Conservation (phyloP, 2,888 invertebrate species). For the Orthosia cruda region DNA sequence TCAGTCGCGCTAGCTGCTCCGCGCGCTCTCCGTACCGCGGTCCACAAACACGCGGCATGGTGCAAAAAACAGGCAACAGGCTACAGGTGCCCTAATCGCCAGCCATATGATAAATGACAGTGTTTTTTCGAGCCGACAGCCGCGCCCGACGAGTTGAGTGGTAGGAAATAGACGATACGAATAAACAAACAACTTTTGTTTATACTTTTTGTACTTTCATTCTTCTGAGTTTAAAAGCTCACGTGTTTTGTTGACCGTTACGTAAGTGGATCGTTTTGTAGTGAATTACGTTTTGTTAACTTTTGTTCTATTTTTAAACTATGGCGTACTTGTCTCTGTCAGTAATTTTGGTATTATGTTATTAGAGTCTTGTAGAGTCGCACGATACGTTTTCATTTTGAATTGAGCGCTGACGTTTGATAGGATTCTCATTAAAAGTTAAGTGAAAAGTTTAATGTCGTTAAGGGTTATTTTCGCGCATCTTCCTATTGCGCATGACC, state of each 20-base stretch:
- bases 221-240: constrained; percentile 30
- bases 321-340: constrained; percentile 3
- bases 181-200: constrained; percentile 76
- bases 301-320: constrained; percentile 27
- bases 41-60: constrained; percentile 75
- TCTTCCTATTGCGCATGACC: constrained; percentile 83
- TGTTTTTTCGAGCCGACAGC: constrained; percentile 77
- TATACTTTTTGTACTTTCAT: constrained; percentile 52
- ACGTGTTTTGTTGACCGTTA: constrained; percentile 59
- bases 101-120: constrained; percentile 82
- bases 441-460: constrained; percentile 73
- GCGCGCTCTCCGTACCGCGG: constrained; percentile 72
- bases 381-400: constrained; percentile 38
- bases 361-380: constrained; percentile 11
- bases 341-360: constrained; percentile 23
- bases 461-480: constrained; percentile 75
- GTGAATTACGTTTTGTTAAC: constrained; percentile 35
- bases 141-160: constrained; percentile 77
- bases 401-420: constrained; percentile 67
- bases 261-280: constrained; percentile 65
- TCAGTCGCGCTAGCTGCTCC: constrained; percentile 78
- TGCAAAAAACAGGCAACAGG: constrained; percentile 78
- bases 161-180: constrained; percentile 76
- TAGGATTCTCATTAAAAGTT: constrained; percentile 75
- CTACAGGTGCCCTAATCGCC: constrained; percentile 84